Conservation (phyloP, 2,888 invertebrate genomes). For the Hemicrepidius hirtus region DNA sequence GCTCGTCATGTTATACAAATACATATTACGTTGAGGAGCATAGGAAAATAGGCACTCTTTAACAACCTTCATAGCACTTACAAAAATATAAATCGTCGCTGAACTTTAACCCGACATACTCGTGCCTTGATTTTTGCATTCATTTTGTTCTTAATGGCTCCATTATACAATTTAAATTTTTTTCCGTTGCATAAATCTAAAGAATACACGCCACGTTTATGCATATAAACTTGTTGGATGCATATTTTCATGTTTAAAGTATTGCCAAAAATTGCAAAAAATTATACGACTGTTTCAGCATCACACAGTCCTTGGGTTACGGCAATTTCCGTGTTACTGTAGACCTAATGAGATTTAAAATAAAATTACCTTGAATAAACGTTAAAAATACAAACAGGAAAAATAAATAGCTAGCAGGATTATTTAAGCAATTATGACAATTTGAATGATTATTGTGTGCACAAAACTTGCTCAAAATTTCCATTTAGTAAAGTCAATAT, state of each 20-base stretch:
- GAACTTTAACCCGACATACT: slow-evolving; percentile 17
- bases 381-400: slow-evolving; percentile 2
- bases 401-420: slow-evolving; percentile 10
- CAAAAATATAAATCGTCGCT: background rate
- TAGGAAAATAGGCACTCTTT: background rate
- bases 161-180: slow-evolving; percentile 8
- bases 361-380: slow-evolving; percentile 23
- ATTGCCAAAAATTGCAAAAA: background rate
- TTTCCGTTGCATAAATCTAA: background rate
- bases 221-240: no score
- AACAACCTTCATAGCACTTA: slow-evolving; percentile 8
- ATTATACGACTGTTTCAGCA: background rate
- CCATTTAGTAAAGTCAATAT: background rate
- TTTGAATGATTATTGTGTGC: background rate
- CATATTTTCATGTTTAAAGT: no score
- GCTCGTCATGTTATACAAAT: background rate
- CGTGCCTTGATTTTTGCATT: background rate
- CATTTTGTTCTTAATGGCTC: background rate
- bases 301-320: background rate
- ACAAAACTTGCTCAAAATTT: background rate
- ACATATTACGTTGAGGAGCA: background rate
- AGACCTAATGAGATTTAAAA: slow-evolving; percentile 18
- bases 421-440: background rate
- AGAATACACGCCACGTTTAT: background rate
- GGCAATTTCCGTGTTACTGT: slow-evolving; percentile 2